phyloP scores from a whole-genome alignment of 2,797 vertebrate species.

The Fistularia commersonii region DNA sequence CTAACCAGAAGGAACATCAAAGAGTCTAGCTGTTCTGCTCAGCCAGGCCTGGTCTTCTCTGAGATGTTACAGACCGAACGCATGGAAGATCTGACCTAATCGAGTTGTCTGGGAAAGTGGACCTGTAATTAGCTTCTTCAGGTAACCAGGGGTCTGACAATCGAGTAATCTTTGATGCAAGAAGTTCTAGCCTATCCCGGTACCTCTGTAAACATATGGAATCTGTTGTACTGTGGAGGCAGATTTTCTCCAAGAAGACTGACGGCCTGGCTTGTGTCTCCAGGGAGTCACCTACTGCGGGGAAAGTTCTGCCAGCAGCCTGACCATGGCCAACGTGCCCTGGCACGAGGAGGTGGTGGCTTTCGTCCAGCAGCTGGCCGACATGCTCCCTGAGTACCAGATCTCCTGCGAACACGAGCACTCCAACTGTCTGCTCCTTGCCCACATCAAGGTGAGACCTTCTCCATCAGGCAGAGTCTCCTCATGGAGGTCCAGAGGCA shows the following conservation, averaged over 20 bases:
- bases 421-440: slow-evolving; percentile 90
- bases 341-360: slow-evolving; percentile 91
- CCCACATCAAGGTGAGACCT: slow-evolving; percentile 84
- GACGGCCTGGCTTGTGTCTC: neutral
- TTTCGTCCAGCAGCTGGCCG: slow-evolving; percentile 83
- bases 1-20: too few species aligned
- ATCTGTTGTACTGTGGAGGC: neutral
- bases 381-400: slow-evolving; percentile 83
- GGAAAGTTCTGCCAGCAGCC: slow-evolving; percentile 88
- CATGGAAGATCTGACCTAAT: too few species aligned
- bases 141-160: too few species aligned
- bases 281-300: slow-evolving; percentile 96
- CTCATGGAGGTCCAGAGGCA: neutral
- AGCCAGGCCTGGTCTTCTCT: too few species aligned
- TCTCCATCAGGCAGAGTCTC: too few species aligned
- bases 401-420: slow-evolving; percentile 91
- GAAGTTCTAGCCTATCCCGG: too few species aligned
- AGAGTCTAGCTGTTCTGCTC: too few species aligned
- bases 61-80: too few species aligned
- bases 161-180: too few species aligned
- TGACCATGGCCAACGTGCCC: slow-evolving; percentile 95
- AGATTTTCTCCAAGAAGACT: neutral
- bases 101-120: too few species aligned
- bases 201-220: neutral
- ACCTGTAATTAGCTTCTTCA: too few species aligned